phyloP scores from a whole-genome alignment of 2,888 invertebrate genomes.

The Smittia aterrima region DNA sequence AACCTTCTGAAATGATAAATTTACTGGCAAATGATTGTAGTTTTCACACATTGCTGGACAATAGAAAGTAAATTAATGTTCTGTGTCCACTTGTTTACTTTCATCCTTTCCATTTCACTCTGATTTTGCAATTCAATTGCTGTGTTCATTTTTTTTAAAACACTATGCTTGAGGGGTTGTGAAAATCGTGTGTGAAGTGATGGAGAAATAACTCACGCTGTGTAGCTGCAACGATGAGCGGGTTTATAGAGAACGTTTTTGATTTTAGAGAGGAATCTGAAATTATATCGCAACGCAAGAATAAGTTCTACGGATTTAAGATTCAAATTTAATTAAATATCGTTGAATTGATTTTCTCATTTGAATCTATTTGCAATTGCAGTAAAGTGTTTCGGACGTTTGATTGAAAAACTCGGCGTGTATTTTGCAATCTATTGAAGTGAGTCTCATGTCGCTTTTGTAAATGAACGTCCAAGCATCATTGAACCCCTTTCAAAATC shows the following conservation, averaged over 20 bases:
- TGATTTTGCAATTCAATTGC: conserved; percentile 14
- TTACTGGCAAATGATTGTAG: conserved; percentile 30
- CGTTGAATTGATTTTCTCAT: too few species aligned
- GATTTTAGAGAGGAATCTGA: too few species aligned
- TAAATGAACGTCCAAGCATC: too few species aligned
- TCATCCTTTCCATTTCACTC: conserved; percentile 41
- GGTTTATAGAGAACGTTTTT: too few species aligned
- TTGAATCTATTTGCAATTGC: conserved; percentile 16
- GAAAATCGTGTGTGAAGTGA: neutral
- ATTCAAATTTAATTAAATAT: too few species aligned
- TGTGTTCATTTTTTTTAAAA: conserved; percentile 23
- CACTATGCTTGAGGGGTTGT: conserved; percentile 10
- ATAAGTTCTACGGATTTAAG: too few species aligned
- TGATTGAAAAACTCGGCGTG: neutral
- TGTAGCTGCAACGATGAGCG: neutral
- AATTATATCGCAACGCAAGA: too few species aligned
- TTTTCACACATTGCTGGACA: conserved; percentile 41
- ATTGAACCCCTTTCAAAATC: conserved; percentile 13
- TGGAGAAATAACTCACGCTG: conserved; percentile 24
- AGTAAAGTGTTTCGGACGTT: neutral
- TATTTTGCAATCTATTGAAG: neutral
- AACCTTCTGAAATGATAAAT: conserved; percentile 12
- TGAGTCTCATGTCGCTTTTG: too few species aligned
- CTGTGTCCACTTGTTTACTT: conserved; percentile 42
- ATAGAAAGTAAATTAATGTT: conserved; percentile 34